Percentiles rank a stretch among this genome's conserved stretches.
Evolutionary conservation across 2,113 vertebrate genomes (phyloP).

Genomic region (Marcusenius ussheri): DNA sequence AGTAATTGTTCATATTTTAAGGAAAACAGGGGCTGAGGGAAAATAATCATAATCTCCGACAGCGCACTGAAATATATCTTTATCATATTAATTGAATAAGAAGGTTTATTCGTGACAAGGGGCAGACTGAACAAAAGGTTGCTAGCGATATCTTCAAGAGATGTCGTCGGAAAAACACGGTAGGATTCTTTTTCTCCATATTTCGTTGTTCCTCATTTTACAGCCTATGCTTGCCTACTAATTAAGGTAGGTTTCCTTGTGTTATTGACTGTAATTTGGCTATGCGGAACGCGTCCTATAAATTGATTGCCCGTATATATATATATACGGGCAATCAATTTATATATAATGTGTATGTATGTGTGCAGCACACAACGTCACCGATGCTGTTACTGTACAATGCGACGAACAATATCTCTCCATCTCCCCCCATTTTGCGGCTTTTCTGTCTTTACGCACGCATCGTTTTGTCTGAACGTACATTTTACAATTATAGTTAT

Average conservation of each 20-base stretch:
- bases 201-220: neutral
- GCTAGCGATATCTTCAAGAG: conserved; percentile 26
- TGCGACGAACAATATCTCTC: conserved; percentile 17
- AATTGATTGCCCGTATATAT: neutral
- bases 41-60: neutral
- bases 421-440: conserved; percentile 3
- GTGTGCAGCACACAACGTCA: neutral
- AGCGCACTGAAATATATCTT: neutral
- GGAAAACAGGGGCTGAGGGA: neutral
- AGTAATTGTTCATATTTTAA: conserved; percentile 32
- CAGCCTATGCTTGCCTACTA: neutral
- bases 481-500: neutral
- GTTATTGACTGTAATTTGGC: neutral
- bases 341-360: neutral
- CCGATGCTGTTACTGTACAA: neutral
- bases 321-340: no score
- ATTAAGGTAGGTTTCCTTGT: conserved; percentile 13
- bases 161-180: conserved; percentile 71
- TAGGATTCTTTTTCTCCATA: conserved; percentile 36
- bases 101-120: conserved; percentile 26
- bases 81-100: conserved; percentile 4
- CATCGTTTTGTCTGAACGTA: neutral
- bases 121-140: conserved; percentile 19
- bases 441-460: neutral
- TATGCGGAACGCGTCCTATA: neutral